Evolutionary conservation across 2,888 invertebrate species (phyloP).

Genomic region (Drosophila setosimentum): DNA sequence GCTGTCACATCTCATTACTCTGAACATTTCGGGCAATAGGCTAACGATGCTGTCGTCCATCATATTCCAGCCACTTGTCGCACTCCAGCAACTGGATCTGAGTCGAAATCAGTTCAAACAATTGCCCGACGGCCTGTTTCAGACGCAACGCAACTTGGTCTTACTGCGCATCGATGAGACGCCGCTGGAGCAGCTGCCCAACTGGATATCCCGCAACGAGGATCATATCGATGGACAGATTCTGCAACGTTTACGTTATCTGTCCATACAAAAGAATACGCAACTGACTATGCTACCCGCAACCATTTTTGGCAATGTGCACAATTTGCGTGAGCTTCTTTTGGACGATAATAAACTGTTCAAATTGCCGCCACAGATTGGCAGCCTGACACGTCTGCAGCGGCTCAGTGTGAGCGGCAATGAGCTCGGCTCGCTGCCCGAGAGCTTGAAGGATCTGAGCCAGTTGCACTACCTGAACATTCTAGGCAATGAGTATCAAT

Average conservation of each 20-base stretch:
- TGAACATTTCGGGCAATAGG: conserved; percentile 88
- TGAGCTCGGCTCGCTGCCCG: conserved; percentile 89
- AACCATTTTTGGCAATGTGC: conserved; percentile 88
- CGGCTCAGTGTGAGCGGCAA: conserved; percentile 90
- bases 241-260: conserved; percentile 88
- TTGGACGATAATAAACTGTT: conserved; percentile 89
- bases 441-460: conserved; percentile 88
- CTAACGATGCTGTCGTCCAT: conserved; percentile 85
- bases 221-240: conserved; percentile 74
- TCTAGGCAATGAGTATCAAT: conserved; percentile 92
- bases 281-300: conserved; percentile 88
- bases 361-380: conserved; percentile 86
- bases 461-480: conserved; percentile 89
- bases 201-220: conserved; percentile 86
- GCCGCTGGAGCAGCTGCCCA: conserved; percentile 87
- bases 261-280: conserved; percentile 88
- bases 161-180: conserved; percentile 89
- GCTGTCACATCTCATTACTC: conserved; percentile 87
- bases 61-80: conserved; percentile 85
- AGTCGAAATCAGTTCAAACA: conserved; percentile 87
- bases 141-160: conserved; percentile 87
- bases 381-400: conserved; percentile 85
- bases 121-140: conserved; percentile 88
- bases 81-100: conserved; percentile 87
- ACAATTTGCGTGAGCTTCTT: conserved; percentile 88